phyloP scores from a whole-genome alignment of 2,113 vertebrate species.

The Dolichotis patagonum region DNA sequence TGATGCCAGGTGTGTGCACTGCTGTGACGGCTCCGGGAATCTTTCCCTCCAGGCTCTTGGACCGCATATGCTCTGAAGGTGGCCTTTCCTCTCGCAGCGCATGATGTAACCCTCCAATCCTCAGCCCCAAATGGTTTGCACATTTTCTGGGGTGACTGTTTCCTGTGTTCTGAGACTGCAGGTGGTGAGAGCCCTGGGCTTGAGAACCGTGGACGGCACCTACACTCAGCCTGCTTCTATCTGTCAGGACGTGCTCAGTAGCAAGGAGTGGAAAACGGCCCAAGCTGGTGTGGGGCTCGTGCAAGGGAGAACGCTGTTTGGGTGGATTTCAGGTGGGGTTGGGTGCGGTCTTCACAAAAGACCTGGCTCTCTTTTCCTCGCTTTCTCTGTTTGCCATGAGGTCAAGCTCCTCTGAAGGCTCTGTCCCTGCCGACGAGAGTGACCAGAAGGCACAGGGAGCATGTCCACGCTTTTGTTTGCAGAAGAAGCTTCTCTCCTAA shows the following conservation, averaged over 20 bases:
- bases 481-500: neutral
- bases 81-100: slow-evolving; percentile 29
- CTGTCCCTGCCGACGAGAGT: neutral
- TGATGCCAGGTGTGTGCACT: neutral
- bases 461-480: neutral
- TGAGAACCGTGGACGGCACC: neutral
- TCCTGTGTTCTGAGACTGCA: slow-evolving; percentile 55
- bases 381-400: neutral
- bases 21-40: slow-evolving; percentile 53
- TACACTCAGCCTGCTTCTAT: neutral
- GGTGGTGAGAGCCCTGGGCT: slow-evolving; percentile 23
- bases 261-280: neutral
- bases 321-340: slow-evolving; percentile 23
- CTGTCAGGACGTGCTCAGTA: neutral
- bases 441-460: neutral
- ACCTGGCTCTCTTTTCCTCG: neutral
- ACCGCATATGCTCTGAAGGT: neutral
- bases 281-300: neutral
- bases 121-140: slow-evolving; percentile 65
- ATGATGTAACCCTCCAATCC: slow-evolving; percentile 44
- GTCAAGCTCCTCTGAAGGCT: neutral
- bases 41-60: neutral
- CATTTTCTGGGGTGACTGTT: slow-evolving; percentile 57
- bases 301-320: neutral
- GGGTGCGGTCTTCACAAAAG: slow-evolving; percentile 10